Base-by-base conservation (phyloP, 2,113 vertebrate genomes). In the Garra rufa region DNA sequence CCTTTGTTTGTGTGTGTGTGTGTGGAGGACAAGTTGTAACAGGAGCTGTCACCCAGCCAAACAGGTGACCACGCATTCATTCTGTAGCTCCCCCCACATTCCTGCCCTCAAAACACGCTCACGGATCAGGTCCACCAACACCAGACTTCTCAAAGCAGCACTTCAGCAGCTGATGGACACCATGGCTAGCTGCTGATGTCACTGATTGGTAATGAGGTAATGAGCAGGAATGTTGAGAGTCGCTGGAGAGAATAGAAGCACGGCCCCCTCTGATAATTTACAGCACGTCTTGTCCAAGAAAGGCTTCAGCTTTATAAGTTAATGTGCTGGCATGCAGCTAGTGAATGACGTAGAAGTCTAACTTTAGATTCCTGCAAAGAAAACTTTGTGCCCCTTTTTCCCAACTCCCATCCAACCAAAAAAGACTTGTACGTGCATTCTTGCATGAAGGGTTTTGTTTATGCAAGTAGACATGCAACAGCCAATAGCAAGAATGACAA, bases 201-300 rank as follows among this genome's bases (percentile, higher is more conserved):
- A 78, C 17, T 34, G 43, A 52, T 76, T 17, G 28, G 55, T 82
- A 82, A 87, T 81, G 70, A 75, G 19, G 48, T 84, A 81, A 87
- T 44, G 69, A 81, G 26, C 63, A 46, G 67, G 44, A 61, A 55
- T 46, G 59, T 15, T 6, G 41, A 81, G 77, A 38, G 67, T 41
- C 17, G 21, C 43, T 28, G 55, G 15, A 59, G 14, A 55, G 28
- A 41, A 26, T n/a, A 61, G 11, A 28, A 52, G 52, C 50, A 24
- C 21, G 1, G 24, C 7, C 38, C 19, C 17, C 75, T 41, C 38
- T 44, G 24, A 63, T 41, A 28, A 65, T 48, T 63, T 24, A n/a
- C 34, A 79, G 41, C 24, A 28, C 21, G 24, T 17, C 19, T 57
- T 14, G 43, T 65, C 85, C 75, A 55, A 65, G 67, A 76, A 82